Percentiles rank a stretch among this genome's conserved stretches.
phyloP scores from a whole-genome alignment of 1,140 invertebrate genomes.

The Temnothorax nylanderi region DNA sequence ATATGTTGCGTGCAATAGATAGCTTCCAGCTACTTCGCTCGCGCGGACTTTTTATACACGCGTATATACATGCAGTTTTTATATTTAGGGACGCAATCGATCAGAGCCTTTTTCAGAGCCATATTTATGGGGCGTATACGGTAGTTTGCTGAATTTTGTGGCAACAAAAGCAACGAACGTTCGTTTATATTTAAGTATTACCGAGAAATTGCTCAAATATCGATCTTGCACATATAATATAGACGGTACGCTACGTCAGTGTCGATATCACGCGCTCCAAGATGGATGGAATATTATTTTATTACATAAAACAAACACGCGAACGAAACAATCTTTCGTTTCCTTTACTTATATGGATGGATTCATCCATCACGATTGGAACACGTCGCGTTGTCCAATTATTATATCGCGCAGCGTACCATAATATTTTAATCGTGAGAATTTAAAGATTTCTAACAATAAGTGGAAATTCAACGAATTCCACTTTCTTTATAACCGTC shows the following conservation, averaged over 20 bases:
- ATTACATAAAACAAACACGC: constrained; percentile 14
- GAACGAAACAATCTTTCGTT: neutral
- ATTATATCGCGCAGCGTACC: neutral
- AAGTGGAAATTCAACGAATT: neutral
- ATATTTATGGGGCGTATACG: constrained; percentile 18
- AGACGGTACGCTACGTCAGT: neutral
- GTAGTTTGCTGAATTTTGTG: constrained; percentile 28
- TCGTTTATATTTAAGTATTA: constrained; percentile 41
- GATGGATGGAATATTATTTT: constrained; percentile 32
- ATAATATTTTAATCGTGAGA: neutral
- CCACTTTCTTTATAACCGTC: neutral
- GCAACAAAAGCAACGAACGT: constrained; percentile 32
- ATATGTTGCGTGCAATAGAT: constrained; percentile 20
- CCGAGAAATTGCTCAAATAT: constrained; percentile 23
- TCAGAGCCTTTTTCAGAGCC: constrained; percentile 43
- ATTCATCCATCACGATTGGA: neutral
- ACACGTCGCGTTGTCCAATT: neutral
- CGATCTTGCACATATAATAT: neutral
- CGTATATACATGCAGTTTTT: constrained; percentile 50
- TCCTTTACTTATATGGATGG: neutral
- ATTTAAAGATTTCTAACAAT: neutral
- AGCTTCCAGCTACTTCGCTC: constrained; percentile 1
- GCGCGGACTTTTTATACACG: constrained; percentile 30
- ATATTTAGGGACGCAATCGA: constrained; percentile 47
- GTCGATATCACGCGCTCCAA: neutral